phyloP scores from a whole-genome alignment of 37 sponge, comb jelly and placozoan genomes.

The Crambe crambe region DNA sequence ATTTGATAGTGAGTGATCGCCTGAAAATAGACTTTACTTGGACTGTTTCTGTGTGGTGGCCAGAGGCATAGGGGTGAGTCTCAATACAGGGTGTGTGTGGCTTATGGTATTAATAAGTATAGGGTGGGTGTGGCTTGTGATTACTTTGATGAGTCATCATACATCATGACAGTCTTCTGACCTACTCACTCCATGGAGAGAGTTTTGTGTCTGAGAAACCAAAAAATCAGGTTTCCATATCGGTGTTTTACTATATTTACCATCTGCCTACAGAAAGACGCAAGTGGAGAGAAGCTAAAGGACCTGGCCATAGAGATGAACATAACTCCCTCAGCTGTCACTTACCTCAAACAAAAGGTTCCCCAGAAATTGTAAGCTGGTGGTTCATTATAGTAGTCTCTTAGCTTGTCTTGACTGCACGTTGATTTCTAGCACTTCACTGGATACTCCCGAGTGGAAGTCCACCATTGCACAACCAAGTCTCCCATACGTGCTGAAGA shows the following conservation, averaged over 20 bases:
- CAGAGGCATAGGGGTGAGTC: slow-evolving; percentile 81
- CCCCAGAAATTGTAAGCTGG: slow-evolving; percentile 53
- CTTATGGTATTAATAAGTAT: too few species aligned
- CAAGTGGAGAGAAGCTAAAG: slow-evolving; percentile 81
- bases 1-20: slow-evolving; percentile 70
- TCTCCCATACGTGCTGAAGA: slow-evolving; percentile 82
- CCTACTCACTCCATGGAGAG: slow-evolving; percentile 10
- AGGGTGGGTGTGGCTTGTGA: too few species aligned
- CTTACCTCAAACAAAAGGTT: slow-evolving; percentile 66
- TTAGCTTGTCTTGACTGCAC: not conserved
- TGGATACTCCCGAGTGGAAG: slow-evolving; percentile 76
- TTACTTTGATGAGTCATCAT: slow-evolving; percentile 7
- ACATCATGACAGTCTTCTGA: slow-evolving; percentile 33
- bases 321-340: slow-evolving; percentile 55
- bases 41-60: slow-evolving; percentile 93
- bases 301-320: slow-evolving; percentile 75
- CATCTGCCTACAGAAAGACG: slow-evolving; percentile 47
- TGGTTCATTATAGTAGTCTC: not conserved
- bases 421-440: slow-evolving; percentile 16
- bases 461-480: slow-evolving; percentile 64
- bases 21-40: slow-evolving; percentile 76
- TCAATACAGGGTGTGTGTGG: slow-evolving; percentile 15
- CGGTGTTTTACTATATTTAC: not conserved
- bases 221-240: too few species aligned
- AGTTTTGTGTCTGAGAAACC: not conserved